Percentiles rank a stretch among this genome's conserved stretches.
Evolutionary conservation across 2,113 vertebrate genomes (phyloP).

Genomic region (Platycercus adscitus): DNA sequence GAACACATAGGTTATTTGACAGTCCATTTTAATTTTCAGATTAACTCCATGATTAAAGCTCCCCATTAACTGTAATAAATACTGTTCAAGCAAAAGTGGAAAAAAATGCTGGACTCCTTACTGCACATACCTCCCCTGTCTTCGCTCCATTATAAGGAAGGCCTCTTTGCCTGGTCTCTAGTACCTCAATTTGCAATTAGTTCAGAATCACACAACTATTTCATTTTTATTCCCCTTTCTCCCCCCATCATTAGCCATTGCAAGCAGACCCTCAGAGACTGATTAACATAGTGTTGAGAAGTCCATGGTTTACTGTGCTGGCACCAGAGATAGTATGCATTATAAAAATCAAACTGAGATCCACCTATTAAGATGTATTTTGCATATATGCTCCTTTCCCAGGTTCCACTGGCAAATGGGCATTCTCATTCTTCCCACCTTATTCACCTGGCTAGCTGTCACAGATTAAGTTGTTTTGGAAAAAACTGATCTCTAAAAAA

Average conservation of each 20-base stretch:
- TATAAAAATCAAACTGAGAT: background rate
- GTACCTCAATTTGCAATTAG: background rate
- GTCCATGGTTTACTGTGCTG: background rate
- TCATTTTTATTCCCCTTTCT: background rate
- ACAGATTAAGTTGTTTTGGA: background rate
- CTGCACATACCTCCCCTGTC: background rate
- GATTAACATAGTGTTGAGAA: background rate
- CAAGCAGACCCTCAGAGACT: background rate
- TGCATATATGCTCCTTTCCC: background rate
- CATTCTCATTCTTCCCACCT: background rate
- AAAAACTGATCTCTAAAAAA: background rate
- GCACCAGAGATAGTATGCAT: background rate
- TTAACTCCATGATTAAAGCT: conserved; percentile 41
- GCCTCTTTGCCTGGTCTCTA: background rate
- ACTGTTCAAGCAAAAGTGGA: background rate
- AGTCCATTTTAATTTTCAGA: conserved; percentile 21
- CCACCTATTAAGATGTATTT: background rate
- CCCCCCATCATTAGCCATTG: background rate
- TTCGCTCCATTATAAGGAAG: background rate
- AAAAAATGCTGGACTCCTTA: background rate
- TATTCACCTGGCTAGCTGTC: background rate
- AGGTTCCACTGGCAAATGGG: background rate
- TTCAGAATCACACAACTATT: background rate
- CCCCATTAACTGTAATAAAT: conserved; percentile 7
- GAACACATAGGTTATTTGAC: background rate